Evolutionary conservation across 2,888 invertebrate genomes (phyloP).

Genomic region (Tetranychus piercei): DNA sequence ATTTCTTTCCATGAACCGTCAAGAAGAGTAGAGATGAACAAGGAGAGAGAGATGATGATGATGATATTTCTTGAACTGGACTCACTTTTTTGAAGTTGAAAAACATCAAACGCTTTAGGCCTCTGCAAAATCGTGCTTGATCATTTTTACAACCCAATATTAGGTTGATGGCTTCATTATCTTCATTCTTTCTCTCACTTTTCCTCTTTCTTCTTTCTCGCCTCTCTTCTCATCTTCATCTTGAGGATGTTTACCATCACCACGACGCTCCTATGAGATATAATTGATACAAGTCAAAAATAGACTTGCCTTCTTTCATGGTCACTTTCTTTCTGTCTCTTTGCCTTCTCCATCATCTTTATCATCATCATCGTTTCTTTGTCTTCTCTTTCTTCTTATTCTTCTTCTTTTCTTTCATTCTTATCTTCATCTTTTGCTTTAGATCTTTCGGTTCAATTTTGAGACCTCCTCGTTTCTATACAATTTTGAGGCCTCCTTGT

Average conservation of each 20-base stretch:
- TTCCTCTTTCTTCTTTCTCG: background rate
- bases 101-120: background rate
- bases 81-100: background rate
- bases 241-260: background rate
- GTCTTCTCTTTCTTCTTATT: background rate
- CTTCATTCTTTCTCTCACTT: constrained; percentile 17
- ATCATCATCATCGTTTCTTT: background rate
- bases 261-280: too few relatives aligned
- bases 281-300: too few relatives aligned
- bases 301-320: background rate
- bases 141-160: background rate
- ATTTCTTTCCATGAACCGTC: background rate
- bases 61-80: background rate
- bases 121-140: background rate
- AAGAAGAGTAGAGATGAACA: background rate
- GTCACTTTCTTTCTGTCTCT: background rate
- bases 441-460: too few relatives aligned
- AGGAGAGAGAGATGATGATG: background rate
- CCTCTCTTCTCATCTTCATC: background rate
- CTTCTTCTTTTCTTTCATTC: background rate
- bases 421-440: too few relatives aligned
- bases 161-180: constrained; percentile 2
- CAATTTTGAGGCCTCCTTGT: too few relatives aligned
- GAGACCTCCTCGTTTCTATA: too few relatives aligned
- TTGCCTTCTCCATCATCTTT: constrained; percentile 1